Conservation (phyloP, 2,113 vertebrate genomes). For the Oceanites oceanicus region DNA sequence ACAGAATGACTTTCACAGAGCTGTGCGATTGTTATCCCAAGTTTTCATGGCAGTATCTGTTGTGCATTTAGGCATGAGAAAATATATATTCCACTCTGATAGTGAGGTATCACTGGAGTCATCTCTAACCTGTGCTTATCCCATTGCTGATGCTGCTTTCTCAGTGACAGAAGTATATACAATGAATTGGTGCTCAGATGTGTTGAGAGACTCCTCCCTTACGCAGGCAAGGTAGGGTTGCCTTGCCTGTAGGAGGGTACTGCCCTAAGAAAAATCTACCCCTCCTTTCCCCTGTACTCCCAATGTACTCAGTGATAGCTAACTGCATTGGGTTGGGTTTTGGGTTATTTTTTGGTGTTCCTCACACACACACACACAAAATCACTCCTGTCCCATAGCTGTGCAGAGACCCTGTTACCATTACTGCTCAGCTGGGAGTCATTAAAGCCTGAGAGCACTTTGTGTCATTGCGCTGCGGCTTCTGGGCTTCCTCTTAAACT, state of each 20-base stretch:
- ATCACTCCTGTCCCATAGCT: background rate
- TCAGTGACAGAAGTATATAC: background rate
- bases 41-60: background rate
- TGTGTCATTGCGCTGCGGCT: background rate
- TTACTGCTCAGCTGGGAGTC: background rate
- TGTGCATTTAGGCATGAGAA: background rate
- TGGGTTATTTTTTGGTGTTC: background rate
- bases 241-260: background rate
- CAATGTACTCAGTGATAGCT: background rate
- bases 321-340: background rate
- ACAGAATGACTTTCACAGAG: background rate
- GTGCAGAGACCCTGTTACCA: background rate
- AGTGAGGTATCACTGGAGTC: background rate
- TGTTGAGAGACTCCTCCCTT: background rate
- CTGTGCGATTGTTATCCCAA: background rate
- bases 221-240: background rate
- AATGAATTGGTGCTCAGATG: background rate
- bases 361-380: background rate
- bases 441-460: background rate
- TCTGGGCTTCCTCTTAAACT: background rate
- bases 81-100: background rate
- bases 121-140: background rate
- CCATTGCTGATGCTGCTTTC: background rate
- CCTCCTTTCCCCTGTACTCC: background rate
- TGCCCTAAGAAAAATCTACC: background rate